Evolutionary conservation across 2,113 vertebrate species (phyloP).

Genomic region (Oryzias celebensis): DNA sequence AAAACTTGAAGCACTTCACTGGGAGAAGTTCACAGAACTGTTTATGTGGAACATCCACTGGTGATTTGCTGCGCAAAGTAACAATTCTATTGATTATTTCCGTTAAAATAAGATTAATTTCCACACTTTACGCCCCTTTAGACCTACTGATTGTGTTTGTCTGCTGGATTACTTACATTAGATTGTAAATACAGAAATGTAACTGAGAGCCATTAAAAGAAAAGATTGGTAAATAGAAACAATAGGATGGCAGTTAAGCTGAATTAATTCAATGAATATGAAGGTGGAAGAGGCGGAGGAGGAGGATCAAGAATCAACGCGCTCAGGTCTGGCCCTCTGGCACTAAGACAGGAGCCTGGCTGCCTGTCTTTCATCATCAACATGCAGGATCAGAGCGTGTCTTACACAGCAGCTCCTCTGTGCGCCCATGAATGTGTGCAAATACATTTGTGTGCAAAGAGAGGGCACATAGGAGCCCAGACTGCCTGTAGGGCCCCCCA

Average conservation of each 20-base stretch:
- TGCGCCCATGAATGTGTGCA: constrained; percentile 33
- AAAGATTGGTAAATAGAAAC: constrained; percentile 15
- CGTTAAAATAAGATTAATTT: constrained; percentile 22
- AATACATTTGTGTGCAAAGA: constrained; percentile 52
- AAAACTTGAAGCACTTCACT: constrained; percentile 57
- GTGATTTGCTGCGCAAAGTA: constrained; percentile 6
- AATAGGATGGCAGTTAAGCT: constrained; percentile 21
- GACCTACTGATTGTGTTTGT: constrained; percentile 5
- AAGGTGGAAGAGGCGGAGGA: constrained; percentile 48
- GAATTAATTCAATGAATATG: constrained; percentile 48
- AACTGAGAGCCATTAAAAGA: constrained; percentile 11
- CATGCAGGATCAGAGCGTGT: constrained; percentile 70
- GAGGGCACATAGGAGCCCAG: constrained; percentile 72
- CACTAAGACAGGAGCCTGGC: constrained; percentile 65
- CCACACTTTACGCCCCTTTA: constrained; percentile 21
- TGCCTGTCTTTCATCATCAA: constrained; percentile 76
- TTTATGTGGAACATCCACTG: constrained; percentile 15
- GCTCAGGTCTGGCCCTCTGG: constrained; percentile 71
- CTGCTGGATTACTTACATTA: constrained; percentile 1
- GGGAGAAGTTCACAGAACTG: constrained; percentile 10
- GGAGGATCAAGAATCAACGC: constrained; percentile 61
- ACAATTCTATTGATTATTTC: constrained; percentile 3
- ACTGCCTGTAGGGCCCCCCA: constrained; percentile 78
- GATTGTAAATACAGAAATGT: constrained; percentile 16
- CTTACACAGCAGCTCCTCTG: constrained; percentile 66